Evolutionary conservation across 2,797 vertebrate genomes (phyloP), one percentile per base, ranked within the genome.

Genomic region (Paguma larvata): DNA sequence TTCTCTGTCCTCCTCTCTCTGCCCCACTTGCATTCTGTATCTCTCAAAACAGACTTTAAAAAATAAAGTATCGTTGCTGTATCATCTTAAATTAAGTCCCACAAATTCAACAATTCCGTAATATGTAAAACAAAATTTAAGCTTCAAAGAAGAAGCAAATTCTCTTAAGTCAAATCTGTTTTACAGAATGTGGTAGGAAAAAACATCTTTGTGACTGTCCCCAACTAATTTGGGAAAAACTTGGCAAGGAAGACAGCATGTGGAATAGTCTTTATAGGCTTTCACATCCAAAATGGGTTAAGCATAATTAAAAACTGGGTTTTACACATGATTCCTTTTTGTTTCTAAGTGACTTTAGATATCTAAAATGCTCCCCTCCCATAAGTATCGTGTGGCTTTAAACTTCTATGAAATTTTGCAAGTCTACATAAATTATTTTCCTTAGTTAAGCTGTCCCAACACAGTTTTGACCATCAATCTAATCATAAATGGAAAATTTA

Each of bases 51-150:
- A 59, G 23, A 59, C 56, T 59, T 59, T 23, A 59, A 56, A 23
- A 56, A 56, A 59, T 38, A 89, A 89, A 75, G 70, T 56, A 63
- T 91, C 15, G 89, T 0, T 75, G 27, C 8, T 59, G 19, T 87
- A 14, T 82, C 65, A 65, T 59, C 83, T 90, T 75, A 94, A 89
- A 77, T 85, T 86, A 82, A 51, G 34, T 85, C 19, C 68, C 48
- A 79, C 34, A 77, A 75, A 75, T 72, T 79, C 41, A 80, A 53
- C n/a, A 96, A 89, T 48, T 62, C 79, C 83, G 18, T 93, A 65
- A 95, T n/a, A 85, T 14, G 78, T 27, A 78, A 94, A 94, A 30
- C 70, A 92, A 77, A 89, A 79, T 11, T 38, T 94, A 88, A 96
- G 12, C 59, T 88, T 41, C 77, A 48, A 73, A 84, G n/a, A 1